Percentiles rank a stretch among this genome's conserved stretches.
phyloP scores from a whole-genome alignment of 2,797 vertebrate species.

The Sebastes kiyomatsui region DNA sequence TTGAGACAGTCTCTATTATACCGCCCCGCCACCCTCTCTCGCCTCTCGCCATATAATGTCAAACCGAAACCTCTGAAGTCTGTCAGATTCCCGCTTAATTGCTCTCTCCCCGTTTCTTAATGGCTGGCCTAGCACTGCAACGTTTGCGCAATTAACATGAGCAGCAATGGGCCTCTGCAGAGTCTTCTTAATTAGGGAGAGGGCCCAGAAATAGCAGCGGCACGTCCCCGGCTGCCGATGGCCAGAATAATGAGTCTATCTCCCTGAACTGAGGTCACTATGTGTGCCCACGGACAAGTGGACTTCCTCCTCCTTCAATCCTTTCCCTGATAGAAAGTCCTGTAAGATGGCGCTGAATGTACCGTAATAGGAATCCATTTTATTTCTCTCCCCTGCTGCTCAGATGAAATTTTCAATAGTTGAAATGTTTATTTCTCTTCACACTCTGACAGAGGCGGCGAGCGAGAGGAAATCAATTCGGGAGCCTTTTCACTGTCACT shows the following conservation, averaged over 20 bases:
- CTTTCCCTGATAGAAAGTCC: constrained; percentile 4
- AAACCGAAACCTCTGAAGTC: constrained; percentile 40
- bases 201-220: constrained; percentile 27
- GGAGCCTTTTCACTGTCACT: constrained; percentile 38
- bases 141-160: constrained; percentile 42
- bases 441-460: constrained; percentile 6
- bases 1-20: constrained; percentile 42
- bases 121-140: constrained; percentile 32
- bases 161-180: constrained; percentile 24
- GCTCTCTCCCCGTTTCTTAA: constrained; percentile 34
- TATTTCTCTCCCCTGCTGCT: neutral
- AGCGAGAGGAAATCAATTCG: constrained; percentile 56
- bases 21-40: neutral
- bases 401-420: constrained; percentile 6
- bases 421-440: constrained; percentile 32
- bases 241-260: constrained; percentile 59
- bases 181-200: constrained; percentile 50
- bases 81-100: constrained; percentile 59
- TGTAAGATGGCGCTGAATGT: neutral
- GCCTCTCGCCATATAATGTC: constrained; percentile 11
- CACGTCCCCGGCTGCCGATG: neutral
- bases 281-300: constrained; percentile 1
- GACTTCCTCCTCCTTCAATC: constrained; percentile 13
- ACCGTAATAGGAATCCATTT: constrained; percentile 12
- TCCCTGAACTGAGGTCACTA: constrained; percentile 33